Evolutionary conservation across 2,113 vertebrate genomes (phyloP), one percentile per base, ranked within the genome.

Genomic region (Nothobranchius furzeri): DNA sequence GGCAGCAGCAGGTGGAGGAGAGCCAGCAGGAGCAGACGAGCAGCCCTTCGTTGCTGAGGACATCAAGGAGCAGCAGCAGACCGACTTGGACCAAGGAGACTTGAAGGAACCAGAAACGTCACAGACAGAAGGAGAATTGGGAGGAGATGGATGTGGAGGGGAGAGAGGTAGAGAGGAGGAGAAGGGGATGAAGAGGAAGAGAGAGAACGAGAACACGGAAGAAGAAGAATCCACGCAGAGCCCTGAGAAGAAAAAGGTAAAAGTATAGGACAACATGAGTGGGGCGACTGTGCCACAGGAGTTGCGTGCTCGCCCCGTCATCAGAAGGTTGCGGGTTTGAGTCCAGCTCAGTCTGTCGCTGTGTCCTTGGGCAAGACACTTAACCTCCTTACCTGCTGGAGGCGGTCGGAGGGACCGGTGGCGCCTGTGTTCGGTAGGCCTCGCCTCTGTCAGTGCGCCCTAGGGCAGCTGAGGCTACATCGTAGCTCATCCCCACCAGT

Each of bases 231-330:
- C 6, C 2, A 87, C 60, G 3, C 83, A 76, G 17, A 75, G 80
- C 70, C 37, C 83, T 0, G 92, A 93, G 59, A 93, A 93, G 82
- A 93, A 89, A 75, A 92, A 90, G 90, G 91, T 93, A 83, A 54
- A 49, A 0, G 20, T 20, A 20, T 20, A 20, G 30, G 30, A 30
- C 30, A 30, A 30, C 4, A 30, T 30, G 20, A 20, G 20, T 20
- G 20, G 20, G 20, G 20, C 20, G 20, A 20, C 20, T 20, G 20
- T 20, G 20, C 20, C 20, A 20, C 20, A 20, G 20, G 20, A 20
- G 20, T 20, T 20, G 20, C 20, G 20, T 20, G 20, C 20, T 20
- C 20, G 20, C 20, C 20, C 20, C 20, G 20, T 20, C 20, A 20
- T 20, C 20, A 20, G 20, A 20, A 20, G 20, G 20, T 20, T 20